phyloP scores from a whole-genome alignment of 2,797 vertebrate genomes.

The Neoniphon sammara region DNA sequence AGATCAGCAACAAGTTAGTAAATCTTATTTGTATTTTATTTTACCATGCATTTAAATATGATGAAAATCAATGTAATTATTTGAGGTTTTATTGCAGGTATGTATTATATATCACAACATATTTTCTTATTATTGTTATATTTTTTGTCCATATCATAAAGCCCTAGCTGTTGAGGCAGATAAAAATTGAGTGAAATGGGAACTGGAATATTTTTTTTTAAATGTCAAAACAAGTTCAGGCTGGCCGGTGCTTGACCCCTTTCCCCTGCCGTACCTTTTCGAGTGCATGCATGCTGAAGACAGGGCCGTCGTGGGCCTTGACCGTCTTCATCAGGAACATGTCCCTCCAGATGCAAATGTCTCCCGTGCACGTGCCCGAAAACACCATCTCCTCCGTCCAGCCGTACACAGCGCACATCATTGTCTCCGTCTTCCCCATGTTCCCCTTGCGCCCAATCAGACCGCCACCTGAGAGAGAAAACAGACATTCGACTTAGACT shows the following conservation, averaged over 20 bases:
- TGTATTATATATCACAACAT: too few species aligned
- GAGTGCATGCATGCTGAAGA: constrained; percentile 97
- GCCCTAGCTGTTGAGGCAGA: background rate
- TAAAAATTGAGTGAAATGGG: background rate
- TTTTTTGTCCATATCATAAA: too few species aligned
- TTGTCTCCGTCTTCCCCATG: constrained; percentile 93
- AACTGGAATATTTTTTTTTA: background rate
- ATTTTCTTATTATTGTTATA: too few species aligned
- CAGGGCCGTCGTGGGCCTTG: constrained; percentile 97
- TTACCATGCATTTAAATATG: too few species aligned
- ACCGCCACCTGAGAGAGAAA: constrained; percentile 87
- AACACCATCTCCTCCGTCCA: constrained; percentile 99
- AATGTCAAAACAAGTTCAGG: background rate
- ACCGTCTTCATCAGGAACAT: constrained; percentile 97
- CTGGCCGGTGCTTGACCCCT: background rate
- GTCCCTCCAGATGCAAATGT: constrained; percentile 99
- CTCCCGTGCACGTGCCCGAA: constrained; percentile 94
- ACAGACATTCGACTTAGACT: constrained; percentile 26
- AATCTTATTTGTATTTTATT: too few species aligned
- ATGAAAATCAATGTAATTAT: too few species aligned
- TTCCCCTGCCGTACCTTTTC: constrained; percentile 89
- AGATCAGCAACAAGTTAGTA: too few species aligned
- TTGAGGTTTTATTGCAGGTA: too few species aligned
- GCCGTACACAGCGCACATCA: constrained; percentile 98
- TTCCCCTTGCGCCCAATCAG: constrained; percentile 95